Conservation (phyloP, 2,797 vertebrate species). For the Nyctalus aviator region DNA sequence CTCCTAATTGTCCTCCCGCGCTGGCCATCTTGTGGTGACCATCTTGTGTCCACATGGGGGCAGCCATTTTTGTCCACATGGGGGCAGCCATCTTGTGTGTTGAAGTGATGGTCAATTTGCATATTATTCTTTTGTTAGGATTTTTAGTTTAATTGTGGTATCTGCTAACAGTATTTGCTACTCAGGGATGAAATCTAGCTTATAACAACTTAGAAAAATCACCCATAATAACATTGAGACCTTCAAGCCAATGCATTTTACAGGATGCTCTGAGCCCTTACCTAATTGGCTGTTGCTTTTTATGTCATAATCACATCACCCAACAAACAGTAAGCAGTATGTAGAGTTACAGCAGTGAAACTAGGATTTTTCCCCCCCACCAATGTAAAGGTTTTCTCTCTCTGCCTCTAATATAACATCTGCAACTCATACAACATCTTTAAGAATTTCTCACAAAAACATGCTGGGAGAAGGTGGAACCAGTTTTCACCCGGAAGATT, state of each 20-base stretch:
- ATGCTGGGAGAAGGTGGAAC: constrained; percentile 58
- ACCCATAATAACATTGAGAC: constrained; percentile 38
- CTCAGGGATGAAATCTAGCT: neutral
- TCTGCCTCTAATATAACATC: constrained; percentile 72
- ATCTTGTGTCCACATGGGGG: too few species aligned
- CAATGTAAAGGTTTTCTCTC: constrained; percentile 62
- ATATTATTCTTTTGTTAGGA: too few species aligned
- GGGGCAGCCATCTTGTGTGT: too few species aligned
- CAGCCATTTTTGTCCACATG: too few species aligned
- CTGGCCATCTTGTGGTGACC: too few species aligned
- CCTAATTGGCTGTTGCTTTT: constrained; percentile 67
- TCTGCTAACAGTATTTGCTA: neutral
- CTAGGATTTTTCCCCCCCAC: constrained; percentile 41
- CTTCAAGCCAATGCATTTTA: neutral
- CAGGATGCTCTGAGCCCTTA: constrained; percentile 33
- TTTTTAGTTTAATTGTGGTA: constrained; percentile 12
- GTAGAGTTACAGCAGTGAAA: constrained; percentile 45
- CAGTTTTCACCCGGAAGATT: constrained; percentile 55
- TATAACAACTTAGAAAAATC: neutral
- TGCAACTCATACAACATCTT: constrained; percentile 53
- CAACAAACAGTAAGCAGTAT: constrained; percentile 62
- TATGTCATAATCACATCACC: constrained; percentile 81
- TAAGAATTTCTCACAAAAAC: constrained; percentile 66
- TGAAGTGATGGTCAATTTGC: too few species aligned
- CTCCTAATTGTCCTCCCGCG: too few species aligned